phyloP scores from a whole-genome alignment of 2,888 invertebrate species.

The Galeruca laticollis region DNA sequence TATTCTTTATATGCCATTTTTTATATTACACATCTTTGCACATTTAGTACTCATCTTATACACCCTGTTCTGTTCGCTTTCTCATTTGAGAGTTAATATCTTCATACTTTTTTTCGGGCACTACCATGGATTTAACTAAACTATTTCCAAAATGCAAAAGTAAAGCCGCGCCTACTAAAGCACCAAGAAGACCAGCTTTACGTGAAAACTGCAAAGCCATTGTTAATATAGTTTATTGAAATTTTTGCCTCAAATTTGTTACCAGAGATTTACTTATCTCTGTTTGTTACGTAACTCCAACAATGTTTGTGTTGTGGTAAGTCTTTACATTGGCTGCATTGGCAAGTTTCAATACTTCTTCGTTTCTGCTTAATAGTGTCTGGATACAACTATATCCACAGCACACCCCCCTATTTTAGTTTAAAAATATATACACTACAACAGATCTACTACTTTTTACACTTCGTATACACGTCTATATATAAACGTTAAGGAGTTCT shows the following conservation, averaged over 20 bases:
- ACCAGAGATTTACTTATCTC: too few relatives aligned
- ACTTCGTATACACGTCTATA: too few relatives aligned
- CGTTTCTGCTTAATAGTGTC: not conserved
- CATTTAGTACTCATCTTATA: not conserved
- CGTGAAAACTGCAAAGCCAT: constrained; percentile 44
- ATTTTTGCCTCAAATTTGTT: not conserved
- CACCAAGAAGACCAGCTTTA: constrained; percentile 39
- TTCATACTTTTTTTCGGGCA: constrained; percentile 39
- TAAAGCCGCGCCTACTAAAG: constrained; percentile 46
- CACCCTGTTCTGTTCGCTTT: constrained; percentile 33
- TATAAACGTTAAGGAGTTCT: too few relatives aligned
- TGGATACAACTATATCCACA: too few relatives aligned
- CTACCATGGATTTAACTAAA: constrained; percentile 48
- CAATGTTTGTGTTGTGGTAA: too few relatives aligned
- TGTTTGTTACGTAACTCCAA: too few relatives aligned
- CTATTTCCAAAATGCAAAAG: constrained; percentile 49
- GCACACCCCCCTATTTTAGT: too few relatives aligned
- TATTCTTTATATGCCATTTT: not conserved
- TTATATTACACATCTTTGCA: not conserved
- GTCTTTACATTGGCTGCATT: too few relatives aligned
- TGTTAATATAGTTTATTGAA: not conserved
- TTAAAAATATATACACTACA: too few relatives aligned
- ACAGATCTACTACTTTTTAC: too few relatives aligned
- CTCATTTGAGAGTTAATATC: constrained; percentile 43
- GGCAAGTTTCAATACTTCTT: too few relatives aligned